These are phyloP conservation scores for Brachionus koreanus DNA, from an alignment of 1,140 invertebrate genomes.

Conservation along the genomic window DNA sequence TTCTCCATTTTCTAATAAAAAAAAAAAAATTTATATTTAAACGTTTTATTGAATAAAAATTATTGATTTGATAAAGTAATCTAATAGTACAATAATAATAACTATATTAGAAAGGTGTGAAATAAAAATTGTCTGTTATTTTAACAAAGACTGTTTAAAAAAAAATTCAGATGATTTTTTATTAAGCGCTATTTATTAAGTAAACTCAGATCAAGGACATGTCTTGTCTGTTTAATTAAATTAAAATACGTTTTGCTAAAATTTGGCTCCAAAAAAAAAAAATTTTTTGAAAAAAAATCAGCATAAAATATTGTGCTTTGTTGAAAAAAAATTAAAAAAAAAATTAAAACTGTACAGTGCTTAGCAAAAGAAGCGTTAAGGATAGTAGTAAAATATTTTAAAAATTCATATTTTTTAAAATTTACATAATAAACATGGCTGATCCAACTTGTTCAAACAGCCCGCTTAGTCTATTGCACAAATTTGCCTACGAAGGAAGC, in stretches of 20 bases:
- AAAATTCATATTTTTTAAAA: neutral
- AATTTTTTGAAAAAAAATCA: neutral
- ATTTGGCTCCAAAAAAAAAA: neutral
- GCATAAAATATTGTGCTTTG: neutral
- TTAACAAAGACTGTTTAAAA: too few relatives aligned
- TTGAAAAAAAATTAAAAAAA: neutral
- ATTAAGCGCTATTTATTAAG: neutral
- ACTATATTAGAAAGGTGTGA: too few relatives aligned
- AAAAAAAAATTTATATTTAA: too few relatives aligned
- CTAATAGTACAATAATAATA: too few relatives aligned
- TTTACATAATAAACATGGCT: neutral
- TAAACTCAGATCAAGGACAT: neutral
- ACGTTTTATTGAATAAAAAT: too few relatives aligned
- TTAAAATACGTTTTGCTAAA: neutral
- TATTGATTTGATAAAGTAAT: too few relatives aligned
- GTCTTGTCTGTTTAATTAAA: neutral
- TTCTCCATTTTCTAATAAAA: too few relatives aligned
- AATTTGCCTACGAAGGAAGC: slow-evolving; percentile 37
- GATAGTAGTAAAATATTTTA: neutral
- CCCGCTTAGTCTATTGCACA: neutral
- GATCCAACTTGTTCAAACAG: neutral
- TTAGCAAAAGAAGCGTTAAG: neutral
- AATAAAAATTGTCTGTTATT: too few relatives aligned
- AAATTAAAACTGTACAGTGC: neutral
- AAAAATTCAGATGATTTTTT: too few relatives aligned